Conservation (phyloP, 2,797 vertebrate genomes). For the Phrynocephalus forsythii region DNA sequence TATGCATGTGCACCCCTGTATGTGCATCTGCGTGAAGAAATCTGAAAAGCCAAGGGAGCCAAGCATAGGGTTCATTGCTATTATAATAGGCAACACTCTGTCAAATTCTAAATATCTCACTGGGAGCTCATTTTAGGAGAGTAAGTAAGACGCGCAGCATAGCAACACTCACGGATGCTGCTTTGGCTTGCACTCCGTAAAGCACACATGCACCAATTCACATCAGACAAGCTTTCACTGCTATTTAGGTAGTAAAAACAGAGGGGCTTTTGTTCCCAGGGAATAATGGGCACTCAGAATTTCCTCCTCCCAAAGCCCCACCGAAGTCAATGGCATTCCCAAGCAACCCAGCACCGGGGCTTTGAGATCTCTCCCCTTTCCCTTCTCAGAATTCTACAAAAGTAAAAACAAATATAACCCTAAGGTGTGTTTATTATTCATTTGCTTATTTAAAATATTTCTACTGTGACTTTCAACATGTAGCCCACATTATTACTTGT, state of each 20-base stretch:
- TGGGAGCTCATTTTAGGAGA: constrained; percentile 63
- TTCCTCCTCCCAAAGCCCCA: constrained; percentile 49
- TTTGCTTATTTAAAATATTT: too few relatives aligned
- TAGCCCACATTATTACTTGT: too few relatives aligned
- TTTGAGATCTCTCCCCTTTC: background rate
- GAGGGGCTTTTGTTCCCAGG: constrained; percentile 65
- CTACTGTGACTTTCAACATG: too few relatives aligned
- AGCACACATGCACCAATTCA: constrained; percentile 26
- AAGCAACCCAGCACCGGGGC: constrained; percentile 24
- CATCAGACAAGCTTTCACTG: background rate
- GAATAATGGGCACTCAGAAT: constrained; percentile 60
- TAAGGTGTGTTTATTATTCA: too few relatives aligned
- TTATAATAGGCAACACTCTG: constrained; percentile 54
- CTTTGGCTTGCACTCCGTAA: constrained; percentile 14
- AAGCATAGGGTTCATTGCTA: background rate
- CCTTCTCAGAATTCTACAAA: background rate
- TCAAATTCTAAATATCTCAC: constrained; percentile 62
- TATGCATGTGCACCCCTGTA: too few relatives aligned
- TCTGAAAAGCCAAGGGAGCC: background rate
- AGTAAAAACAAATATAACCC: background rate
- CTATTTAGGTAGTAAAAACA: constrained; percentile 48
- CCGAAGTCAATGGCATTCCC: constrained; percentile 20
- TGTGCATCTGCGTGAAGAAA: background rate
- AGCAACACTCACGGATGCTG: constrained; percentile 4
- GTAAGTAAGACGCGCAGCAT: constrained; percentile 57